Evolutionary conservation across 2,113 vertebrate species (phyloP), one percentile per base, ranked within the genome.

Genomic region (Ranitomeya imitator): DNA sequence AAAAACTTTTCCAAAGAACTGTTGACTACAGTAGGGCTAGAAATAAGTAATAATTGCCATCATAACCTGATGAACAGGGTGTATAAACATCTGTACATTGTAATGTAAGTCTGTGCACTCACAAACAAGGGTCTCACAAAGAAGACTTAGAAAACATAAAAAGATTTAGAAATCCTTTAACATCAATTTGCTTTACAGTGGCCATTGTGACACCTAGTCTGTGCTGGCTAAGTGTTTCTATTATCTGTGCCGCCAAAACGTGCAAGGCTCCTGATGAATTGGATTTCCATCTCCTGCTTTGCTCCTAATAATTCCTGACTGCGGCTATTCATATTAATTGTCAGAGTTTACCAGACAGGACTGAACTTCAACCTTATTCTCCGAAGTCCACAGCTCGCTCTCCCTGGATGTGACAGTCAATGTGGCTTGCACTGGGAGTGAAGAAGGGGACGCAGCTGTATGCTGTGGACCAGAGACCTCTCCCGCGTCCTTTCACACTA

Each of bases 251-350:
- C 51, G 21, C 21, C n/a, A 79, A 65, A 67, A 54, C 23, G 63
- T 57, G 81, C 31, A 78, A 26, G 73, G 5, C 23, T 54, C 16
- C 12, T 59, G 65, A 80, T 52, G 71, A 81, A 87, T 81, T 87
- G 77, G 63, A 80, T 80, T 87, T 79, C 80, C 85, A 79, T 86
- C 85, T 71, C 63, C 86, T 45, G 86, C 23, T 12, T 45, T 31
- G 6, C 5, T 51, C 51, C n/a, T 80, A 80, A 87, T 59, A 80
- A 31, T 8, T 57, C 76, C 63, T 71, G 63, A 63, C 78, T 57
- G 86, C 51, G 73, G 77, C 76, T 81, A 81, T 71, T 69, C 60
- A 26, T 51, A 67, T 65, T 81, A 80, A 81, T 81, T 45, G 78
- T 26, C 13, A 65, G 45, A 15, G 61, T 79, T 55, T 65, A 67